Conservation (phyloP, 2,113 vertebrate genomes). For the Mesoclemmys tuberculata region DNA sequence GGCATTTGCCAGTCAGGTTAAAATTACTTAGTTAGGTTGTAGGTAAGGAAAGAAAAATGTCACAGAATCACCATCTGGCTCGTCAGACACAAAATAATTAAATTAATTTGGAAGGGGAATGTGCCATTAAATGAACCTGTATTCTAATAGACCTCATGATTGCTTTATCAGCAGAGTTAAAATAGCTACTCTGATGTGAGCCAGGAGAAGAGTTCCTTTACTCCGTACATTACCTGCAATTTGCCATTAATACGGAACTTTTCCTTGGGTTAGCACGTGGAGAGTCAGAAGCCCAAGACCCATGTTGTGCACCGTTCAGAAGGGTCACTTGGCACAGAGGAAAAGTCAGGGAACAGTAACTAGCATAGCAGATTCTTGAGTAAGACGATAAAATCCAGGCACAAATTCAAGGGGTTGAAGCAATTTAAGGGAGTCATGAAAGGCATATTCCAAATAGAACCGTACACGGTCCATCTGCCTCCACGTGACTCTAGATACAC, state of each 20-base stretch:
- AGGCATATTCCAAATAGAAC: background rate
- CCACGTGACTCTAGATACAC: background rate
- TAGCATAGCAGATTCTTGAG: fast-evolving
- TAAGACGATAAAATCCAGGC: background rate
- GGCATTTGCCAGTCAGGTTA: slow-evolving; percentile 16
- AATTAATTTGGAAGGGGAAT: slow-evolving; percentile 24
- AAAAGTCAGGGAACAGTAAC: background rate
- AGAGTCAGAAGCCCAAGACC: background rate
- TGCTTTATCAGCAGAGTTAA: slow-evolving; percentile 18
- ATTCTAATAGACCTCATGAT: background rate
- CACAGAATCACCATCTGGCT: too few relatives aligned
- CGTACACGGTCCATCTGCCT: background rate
- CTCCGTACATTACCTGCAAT: background rate
- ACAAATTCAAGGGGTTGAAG: background rate
- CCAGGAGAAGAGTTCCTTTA: slow-evolving; percentile 42
- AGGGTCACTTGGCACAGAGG: background rate
- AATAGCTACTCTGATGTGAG: background rate
- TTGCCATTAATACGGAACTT: background rate
- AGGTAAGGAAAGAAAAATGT: too few relatives aligned
- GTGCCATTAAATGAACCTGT: background rate
- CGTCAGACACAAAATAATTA: slow-evolving; percentile 47
- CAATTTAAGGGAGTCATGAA: background rate
- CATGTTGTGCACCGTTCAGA: background rate
- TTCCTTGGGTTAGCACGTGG: fast-evolving
- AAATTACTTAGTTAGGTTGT: background rate